Evolutionary conservation across 1,140 invertebrate species (phyloP), one percentile per base, ranked within the genome.

Genomic region (Drosophila malerkotliana): DNA sequence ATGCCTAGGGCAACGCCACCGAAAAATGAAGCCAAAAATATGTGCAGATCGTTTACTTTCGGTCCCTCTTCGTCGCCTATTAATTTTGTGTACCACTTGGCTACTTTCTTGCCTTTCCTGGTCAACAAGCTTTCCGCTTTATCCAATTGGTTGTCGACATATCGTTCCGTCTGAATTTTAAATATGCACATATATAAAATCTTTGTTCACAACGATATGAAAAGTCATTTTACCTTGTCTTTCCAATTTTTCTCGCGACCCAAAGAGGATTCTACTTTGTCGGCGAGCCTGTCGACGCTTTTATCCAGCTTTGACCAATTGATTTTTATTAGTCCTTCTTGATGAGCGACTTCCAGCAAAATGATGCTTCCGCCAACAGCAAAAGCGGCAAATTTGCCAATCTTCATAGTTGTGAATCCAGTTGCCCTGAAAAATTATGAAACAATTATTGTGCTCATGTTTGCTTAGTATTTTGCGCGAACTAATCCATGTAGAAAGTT

Each of bases 321-420:
- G 56, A 97, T 94, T 82, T 97, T 96, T 48, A 99, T 96, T 76
- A 98, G 98, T n/a, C 97, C 98, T 89, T 97, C 95, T 87, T 98
- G 96, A 67, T 96, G 95, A 2, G 97, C 98, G 78, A 98, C 94
- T 93, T 98, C 97, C 56, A 99, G 90, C 78, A 98, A 93, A 75
- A 99, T 96, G 34, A 98, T 95, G 67, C 97, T 96, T 59, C 97
- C 96, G 64, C 98, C 98, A 67, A 98, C 92, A 8, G 97, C 96
- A 58, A 97, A 95, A 7, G 97, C 98, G 48, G 97, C 96, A 63
- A 96, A 93, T 94, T 98, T 98, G 7, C 97, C 97, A 75, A 98
- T 95, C 94, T 98, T 98, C 94, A 97, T 96, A 74, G 96, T 96
- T 39, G 98, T 91, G 92, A 96, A 98, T 45, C 98, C 98, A 66